Evolutionary conservation across 2,888 invertebrate genomes (phyloP).

Genomic region (Encarsia formosa): DNA sequence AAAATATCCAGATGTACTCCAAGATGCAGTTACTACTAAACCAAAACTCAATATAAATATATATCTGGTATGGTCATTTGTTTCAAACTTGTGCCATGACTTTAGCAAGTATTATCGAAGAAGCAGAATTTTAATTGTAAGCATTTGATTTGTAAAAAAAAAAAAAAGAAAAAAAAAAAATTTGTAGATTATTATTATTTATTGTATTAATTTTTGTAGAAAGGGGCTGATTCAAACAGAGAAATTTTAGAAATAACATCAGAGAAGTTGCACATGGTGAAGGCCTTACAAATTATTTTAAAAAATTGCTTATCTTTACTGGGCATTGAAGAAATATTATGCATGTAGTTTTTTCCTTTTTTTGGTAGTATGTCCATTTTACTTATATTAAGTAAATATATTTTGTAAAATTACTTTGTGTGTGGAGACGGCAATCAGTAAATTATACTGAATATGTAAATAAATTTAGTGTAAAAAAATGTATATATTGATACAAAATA

Average conservation of each 20-base stretch:
- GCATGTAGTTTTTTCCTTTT: constrained; percentile 57
- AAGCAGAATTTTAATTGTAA: constrained; percentile 66
- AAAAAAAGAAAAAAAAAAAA: no score
- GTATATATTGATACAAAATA: no score
- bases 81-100: constrained; percentile 60
- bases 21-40: constrained; percentile 55
- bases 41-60: constrained; percentile 56
- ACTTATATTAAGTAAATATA: no score
- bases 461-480: no score
- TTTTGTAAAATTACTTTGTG: no score
- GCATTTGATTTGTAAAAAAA: constrained; percentile 34
- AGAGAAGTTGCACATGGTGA: constrained; percentile 67
- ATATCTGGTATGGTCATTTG: constrained; percentile 63
- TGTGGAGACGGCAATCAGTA: no score
- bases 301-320: constrained; percentile 62
- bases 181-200: no score
- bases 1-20: constrained; percentile 61
- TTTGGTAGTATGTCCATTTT: no score
- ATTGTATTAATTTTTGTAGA: constrained; percentile 54
- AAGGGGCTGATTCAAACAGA: constrained; percentile 53
- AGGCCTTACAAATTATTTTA: constrained; percentile 61
- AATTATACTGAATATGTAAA: no score
- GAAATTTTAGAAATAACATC: constrained; percentile 57
- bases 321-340: constrained; percentile 64
- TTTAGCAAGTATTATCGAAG: constrained; percentile 74